Conservation (phyloP, 2,797 vertebrate species). For the Protosalanx chinensis region DNA sequence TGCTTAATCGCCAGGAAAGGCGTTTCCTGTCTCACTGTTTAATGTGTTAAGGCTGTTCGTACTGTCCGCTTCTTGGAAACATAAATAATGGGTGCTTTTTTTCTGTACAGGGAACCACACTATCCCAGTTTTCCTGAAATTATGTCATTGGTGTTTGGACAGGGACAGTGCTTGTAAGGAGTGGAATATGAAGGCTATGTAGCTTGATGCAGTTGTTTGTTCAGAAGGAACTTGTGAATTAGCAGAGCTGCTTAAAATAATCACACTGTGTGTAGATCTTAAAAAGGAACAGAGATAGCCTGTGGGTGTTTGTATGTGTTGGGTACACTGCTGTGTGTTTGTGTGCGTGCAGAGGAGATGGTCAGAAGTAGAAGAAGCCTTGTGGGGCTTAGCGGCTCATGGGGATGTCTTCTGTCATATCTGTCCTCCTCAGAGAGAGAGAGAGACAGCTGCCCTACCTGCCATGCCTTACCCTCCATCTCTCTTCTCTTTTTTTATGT, state of each 20-base stretch:
- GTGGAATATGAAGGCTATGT: background rate
- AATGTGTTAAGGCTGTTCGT: constrained; percentile 14
- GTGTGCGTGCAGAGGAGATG: constrained; percentile 35
- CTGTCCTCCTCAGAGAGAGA: constrained; percentile 35
- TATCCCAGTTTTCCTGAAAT: background rate
- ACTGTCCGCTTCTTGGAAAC: background rate
- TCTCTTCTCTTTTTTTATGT: background rate
- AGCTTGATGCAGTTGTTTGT: too few relatives aligned
- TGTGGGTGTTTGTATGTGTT: constrained; percentile 36
- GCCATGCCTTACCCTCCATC: background rate
- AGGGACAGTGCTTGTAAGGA: background rate
- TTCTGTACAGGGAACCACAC: background rate
- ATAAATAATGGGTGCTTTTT: background rate
- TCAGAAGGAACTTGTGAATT: constrained; percentile 5
- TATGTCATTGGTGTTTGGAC: background rate
- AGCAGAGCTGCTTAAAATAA: constrained; percentile 32
- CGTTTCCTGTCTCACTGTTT: constrained; percentile 16
- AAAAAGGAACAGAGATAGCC: constrained; percentile 59
- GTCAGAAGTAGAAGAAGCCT: constrained; percentile 50
- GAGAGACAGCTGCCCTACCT: background rate
- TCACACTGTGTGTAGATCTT: constrained; percentile 36
- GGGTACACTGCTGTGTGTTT: constrained; percentile 17
- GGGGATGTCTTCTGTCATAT: constrained; percentile 56
- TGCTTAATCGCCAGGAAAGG: background rate
- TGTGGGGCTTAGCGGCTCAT: constrained; percentile 44